Base-by-base conservation (phyloP, 53 echinoderm and acorn worm species). In the Astropecten irregularis region DNA sequence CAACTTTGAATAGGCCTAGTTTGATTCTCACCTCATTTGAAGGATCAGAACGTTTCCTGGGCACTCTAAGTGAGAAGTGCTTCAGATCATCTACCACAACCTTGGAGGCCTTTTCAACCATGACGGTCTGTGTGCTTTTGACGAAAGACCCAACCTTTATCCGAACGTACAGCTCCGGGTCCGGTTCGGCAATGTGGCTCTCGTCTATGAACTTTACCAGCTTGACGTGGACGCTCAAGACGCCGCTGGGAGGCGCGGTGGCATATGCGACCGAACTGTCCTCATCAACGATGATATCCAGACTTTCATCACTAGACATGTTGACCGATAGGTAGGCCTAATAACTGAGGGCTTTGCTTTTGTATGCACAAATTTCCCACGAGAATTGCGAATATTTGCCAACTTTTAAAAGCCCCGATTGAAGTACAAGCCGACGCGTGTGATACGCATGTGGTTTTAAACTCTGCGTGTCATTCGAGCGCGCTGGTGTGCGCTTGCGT, bases 91-190 rank as follows among this genome's bases (percentile, higher is more conserved):
- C 87, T 38, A 93, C 39, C 15, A 95, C 40, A 10, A 84, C 54
- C 22, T 52, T 55, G 14, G 59, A 36, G 4, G 70, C 77, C 15
- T 76, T 81, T 36, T 50, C 37, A 2, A 70, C 69, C 22, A 67
- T 77, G 50, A 87, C 79, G 10, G 60, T 83, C 52, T 71, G 76
- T 3, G 92, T 90, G 32, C 53, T 82, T 54, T 95, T 95, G 36
- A 84, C 53, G 15, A 87, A 72, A 35, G 82, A 67, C 3, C 95
- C 95, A 14, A 91, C 95, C 27, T 83, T 88, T 54, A 95, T 77
- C 33, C 95, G 69, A 36, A 95, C 62, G 69, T 95, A 95, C 0
- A 95, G 66, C 42, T 95, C 90, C 15, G 88, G 90, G 36, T 93
- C 81, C 7, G 83, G 31, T 37, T 18, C 42, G 49, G 66, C 68